phyloP scores from a whole-genome alignment of 2,888 invertebrate genomes.

The Adineta ricciae region DNA sequence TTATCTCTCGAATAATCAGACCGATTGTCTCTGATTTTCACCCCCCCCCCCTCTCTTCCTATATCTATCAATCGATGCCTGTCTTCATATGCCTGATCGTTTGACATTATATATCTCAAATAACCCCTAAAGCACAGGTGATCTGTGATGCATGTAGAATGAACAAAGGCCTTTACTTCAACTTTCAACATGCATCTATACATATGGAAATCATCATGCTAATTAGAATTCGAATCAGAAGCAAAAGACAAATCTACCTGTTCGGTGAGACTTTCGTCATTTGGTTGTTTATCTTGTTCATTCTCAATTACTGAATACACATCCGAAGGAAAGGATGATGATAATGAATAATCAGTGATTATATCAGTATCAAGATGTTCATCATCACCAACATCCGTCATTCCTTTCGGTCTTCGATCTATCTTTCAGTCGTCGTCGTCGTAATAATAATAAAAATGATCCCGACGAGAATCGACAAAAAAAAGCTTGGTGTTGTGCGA shows the following conservation, averaged over 20 bases:
- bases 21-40: not conserved
- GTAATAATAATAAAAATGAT: not conserved
- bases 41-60: too few relatives aligned
- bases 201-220: not conserved
- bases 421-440: too few relatives aligned
- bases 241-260: not conserved
- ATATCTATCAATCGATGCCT: not conserved
- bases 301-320: not conserved
- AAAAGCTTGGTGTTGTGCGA: not conserved
- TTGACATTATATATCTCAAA: not conserved
- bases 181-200: not conserved
- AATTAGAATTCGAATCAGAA: not conserved
- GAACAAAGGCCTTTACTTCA: not conserved
- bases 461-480: not conserved
- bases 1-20: not conserved
- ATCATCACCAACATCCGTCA: not conserved
- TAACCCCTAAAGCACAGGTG: constrained; percentile 5
- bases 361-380: not conserved
- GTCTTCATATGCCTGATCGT: not conserved
- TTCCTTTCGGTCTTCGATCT: not conserved
- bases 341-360: not conserved
- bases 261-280: not conserved
- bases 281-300: not conserved
- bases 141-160: not conserved
- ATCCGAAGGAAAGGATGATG: not conserved